Evolutionary conservation across 1,140 invertebrate genomes (phyloP).

Genomic region (Drosophila subobscura): DNA sequence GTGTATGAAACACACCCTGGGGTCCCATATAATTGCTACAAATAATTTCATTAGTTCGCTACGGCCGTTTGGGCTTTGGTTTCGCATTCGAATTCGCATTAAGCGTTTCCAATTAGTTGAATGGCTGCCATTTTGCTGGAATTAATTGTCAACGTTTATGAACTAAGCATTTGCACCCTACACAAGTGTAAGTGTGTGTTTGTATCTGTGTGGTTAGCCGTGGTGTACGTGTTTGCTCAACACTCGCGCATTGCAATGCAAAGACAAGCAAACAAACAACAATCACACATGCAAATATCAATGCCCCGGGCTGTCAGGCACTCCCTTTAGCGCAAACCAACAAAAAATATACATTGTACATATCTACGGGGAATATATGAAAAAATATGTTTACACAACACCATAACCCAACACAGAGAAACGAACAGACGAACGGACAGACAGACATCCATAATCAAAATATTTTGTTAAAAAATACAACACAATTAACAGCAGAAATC

Average conservation of each 20-base stretch:
- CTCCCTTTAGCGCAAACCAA: slow-evolving; percentile 14
- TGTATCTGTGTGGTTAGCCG: neutral
- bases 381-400: slow-evolving; percentile 48
- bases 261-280: slow-evolving; percentile 33
- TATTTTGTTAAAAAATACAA: slow-evolving; percentile 57
- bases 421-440: slow-evolving; percentile 9
- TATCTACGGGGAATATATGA: neutral
- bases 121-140: slow-evolving; percentile 67
- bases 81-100: slow-evolving; percentile 65
- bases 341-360: slow-evolving; percentile 14
- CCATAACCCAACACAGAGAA: slow-evolving; percentile 9
- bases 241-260: slow-evolving; percentile 8
- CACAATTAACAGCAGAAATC: slow-evolving; percentile 54
- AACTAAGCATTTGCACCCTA: slow-evolving; percentile 47
- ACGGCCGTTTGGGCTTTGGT: slow-evolving; percentile 45
- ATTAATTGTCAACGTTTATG: slow-evolving; percentile 81
- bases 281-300: slow-evolving; percentile 48
- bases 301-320: slow-evolving; percentile 37
- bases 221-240: slow-evolving; percentile 25
- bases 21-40: slow-evolving; percentile 69
- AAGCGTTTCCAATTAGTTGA: slow-evolving; percentile 78
- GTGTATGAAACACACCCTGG: slow-evolving; percentile 55
- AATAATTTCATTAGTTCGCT: slow-evolving; percentile 71
- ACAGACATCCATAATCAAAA: slow-evolving; percentile 51
- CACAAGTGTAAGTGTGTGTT: neutral